Conservation (phyloP, 2,113 vertebrate genomes). For the Dicerorhinus sumatrensis region DNA sequence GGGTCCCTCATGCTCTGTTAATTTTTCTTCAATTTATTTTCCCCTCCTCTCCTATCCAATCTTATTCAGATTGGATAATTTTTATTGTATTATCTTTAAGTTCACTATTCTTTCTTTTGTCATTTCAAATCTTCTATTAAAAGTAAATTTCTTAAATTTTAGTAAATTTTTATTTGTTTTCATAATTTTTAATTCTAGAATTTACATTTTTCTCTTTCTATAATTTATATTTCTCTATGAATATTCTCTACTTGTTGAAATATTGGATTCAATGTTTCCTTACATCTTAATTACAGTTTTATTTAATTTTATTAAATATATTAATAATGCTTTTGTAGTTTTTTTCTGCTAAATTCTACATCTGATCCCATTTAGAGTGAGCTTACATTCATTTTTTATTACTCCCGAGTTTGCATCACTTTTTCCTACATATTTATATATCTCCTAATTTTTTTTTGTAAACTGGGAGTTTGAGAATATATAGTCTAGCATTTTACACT, state of each 20-base stretch:
- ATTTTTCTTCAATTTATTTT: neutral
- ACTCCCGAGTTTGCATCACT: neutral
- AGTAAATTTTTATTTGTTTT: neutral
- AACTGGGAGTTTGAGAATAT: neutral
- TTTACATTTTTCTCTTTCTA: neutral
- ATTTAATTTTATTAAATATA: neutral
- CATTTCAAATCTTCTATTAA: neutral
- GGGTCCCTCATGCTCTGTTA: neutral
- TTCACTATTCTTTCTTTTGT: neutral
- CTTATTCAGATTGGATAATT: neutral
- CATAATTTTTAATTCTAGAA: neutral
- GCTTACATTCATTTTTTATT: neutral
- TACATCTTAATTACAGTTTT: neutral
- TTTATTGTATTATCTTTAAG: neutral
- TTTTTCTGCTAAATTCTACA: neutral
- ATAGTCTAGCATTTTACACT: neutral
- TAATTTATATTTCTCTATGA: neutral
- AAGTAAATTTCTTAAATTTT: neutral
- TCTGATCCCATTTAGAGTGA: neutral
- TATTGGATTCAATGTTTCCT: neutral
- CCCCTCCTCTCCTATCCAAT: neutral
- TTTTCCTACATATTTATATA: neutral
- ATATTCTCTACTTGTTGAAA: neutral
- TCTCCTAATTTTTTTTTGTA: neutral
- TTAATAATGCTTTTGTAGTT: neutral